Evolutionary conservation across 35 echinoderm and acorn worm species (phyloP), one percentile per base, ranked within the genome.

Genomic region (Lytechinus pictus): DNA sequence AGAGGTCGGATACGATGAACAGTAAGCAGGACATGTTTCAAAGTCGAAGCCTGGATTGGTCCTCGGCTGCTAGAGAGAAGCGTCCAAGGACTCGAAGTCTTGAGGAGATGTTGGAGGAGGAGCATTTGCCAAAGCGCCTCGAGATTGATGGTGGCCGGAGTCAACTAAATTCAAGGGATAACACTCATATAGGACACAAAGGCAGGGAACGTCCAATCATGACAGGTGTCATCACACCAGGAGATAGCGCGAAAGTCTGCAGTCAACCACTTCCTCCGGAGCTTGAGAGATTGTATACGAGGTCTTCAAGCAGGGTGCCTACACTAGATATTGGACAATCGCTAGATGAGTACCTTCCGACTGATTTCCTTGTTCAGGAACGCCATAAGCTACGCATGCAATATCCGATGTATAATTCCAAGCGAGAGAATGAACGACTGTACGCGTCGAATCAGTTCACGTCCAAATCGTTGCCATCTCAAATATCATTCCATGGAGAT

Each of bases 371-470:
- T 13, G 58, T 96, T 1, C 89, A 89, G 33, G 95, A 97, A 0
- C 94, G 88, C 56, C 71, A 99, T 27, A 55, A 97, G 79, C 92
- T 99, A 14, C 86, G 98, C 94, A 94, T 89, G 27, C 54, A 95
- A 24, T 99, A 99, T 95, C 98, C 98, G 9, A 99, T 99, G 98
- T 99, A 97, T 97, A 97, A 97, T 94, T 97, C 55, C 87, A 96
- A 95, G 95, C 27, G 94, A 5, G 66, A 95, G 33, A 54, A 94
- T 6, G 94, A 96, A 60, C 57, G 61, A 89, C 51, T 72, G 9
- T 27, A 87, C 27, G 56, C 52, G 4, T 53, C 33, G 19, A 53
- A 28, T 10, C 61, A 58, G 28, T 54, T 94, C 29, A 94, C 52
- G 27, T 57, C 91, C 72, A 52, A 52, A 51, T 92, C 92, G 21